phyloP scores from a whole-genome alignment of 2,888 invertebrate species.

The Pseudococcus jackbeardsleyi region DNA sequence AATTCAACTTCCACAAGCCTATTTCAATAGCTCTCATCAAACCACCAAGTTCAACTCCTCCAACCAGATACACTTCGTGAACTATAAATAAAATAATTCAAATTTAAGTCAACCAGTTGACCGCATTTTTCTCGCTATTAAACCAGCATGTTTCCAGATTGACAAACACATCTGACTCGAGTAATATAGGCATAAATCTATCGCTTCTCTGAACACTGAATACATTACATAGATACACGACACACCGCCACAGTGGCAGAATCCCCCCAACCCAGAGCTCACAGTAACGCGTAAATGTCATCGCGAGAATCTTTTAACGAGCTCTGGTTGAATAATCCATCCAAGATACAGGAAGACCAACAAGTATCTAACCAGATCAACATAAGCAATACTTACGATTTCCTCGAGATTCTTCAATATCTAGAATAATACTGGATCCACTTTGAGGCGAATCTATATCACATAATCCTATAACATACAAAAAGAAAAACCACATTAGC shows the following conservation, averaged over 20 bases:
- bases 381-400: conserved; percentile 77
- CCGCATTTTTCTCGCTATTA: too few species aligned
- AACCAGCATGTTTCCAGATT: too few species aligned
- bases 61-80: too few species aligned
- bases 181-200: neutral
- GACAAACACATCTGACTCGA: too few species aligned
- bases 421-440: conserved; percentile 85
- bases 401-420: conserved; percentile 90
- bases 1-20: too few species aligned
- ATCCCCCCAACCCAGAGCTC: neutral
- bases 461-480: conserved; percentile 75
- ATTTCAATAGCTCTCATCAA: too few species aligned
- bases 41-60: too few species aligned
- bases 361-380: neutral
- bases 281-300: neutral
- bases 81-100: too few species aligned
- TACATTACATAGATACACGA: too few species aligned
- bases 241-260: neutral
- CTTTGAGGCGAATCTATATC: conserved; percentile 86
- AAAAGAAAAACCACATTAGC: conserved; percentile 20
- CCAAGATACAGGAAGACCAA: neutral
- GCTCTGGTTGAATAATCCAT: neutral
- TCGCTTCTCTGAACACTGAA: neutral
- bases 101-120: too few species aligned
- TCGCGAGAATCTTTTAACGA: neutral